Evolutionary conservation across 2,888 invertebrate species (phyloP).

Genomic region (Andrena bucephala): DNA sequence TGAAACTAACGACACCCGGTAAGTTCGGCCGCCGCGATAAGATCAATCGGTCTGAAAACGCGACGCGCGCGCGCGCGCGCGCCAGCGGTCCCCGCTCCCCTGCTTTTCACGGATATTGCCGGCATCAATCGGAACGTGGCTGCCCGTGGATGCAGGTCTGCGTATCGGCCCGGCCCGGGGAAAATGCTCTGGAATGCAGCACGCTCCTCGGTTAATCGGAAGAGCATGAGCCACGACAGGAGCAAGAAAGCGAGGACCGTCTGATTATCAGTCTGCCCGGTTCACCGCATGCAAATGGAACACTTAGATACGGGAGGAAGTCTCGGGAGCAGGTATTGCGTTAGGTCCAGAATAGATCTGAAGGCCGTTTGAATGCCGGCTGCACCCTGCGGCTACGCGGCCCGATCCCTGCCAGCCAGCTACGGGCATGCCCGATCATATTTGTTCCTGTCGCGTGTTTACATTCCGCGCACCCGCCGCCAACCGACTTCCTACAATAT

Average conservation of each 20-base stretch:
- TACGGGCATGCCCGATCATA: constrained; percentile 10
- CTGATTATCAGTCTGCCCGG: constrained; percentile 66
- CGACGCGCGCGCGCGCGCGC: background rate
- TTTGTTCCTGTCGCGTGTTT: constrained; percentile 52
- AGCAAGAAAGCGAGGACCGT: constrained; percentile 57
- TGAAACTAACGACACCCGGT: constrained; percentile 40
- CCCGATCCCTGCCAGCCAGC: constrained; percentile 22
- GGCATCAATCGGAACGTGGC: constrained; percentile 26
- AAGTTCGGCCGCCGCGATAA: constrained; percentile 26
- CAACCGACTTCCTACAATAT: constrained; percentile 14
- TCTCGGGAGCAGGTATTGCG: constrained; percentile 59
- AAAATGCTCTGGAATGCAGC: constrained; percentile 61
- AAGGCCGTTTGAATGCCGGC: constrained; percentile 67
- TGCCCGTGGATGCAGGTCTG: background rate
- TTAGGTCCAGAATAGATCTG: constrained; percentile 69
- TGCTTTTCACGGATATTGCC: constrained; percentile 30
- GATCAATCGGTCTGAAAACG: constrained; percentile 34
- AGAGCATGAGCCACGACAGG: constrained; percentile 46
- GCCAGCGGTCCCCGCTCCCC: constrained; percentile 9
- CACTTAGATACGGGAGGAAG: constrained; percentile 57
- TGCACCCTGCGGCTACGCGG: constrained; percentile 37
- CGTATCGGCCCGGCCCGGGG: constrained; percentile 9
- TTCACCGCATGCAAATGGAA: constrained; percentile 65
- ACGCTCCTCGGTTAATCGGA: constrained; percentile 55
- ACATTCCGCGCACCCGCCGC: constrained; percentile 8